Evolutionary conservation across 2,888 invertebrate genomes (phyloP), one percentile per base, ranked within the genome.

Genomic region (Ganaspis brasiliensis): DNA sequence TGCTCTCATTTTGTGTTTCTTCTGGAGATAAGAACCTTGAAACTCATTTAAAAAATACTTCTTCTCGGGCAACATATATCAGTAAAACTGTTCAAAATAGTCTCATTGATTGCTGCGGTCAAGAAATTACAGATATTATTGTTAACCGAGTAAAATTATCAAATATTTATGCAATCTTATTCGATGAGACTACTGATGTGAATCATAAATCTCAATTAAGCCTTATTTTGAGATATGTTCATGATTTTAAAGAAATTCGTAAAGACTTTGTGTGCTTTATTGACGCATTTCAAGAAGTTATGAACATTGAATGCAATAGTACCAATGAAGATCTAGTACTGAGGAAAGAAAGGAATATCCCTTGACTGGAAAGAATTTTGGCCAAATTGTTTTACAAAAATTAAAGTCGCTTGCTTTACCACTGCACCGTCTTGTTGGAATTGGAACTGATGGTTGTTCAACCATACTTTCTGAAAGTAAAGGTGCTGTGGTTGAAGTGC

Each of bases 21-120:
- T 71, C 71, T 21, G 74, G 71, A 10, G 77, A 79, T 55, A 56
- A 70, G 70, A 9, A 35, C 9, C 70, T 79, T 10, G 59, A 74
- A 40, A 16, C 14, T 14, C 75, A 77, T 61, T 57, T 81, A 10
- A 59, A 81, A 74, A 75, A 37, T 24, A 10, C 76, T 14, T 74
- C 67, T 19, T 12, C 73, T n/a, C 55, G 74, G 35, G 80, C 80
- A n/a, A 80, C 80, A 24, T 77, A 70, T 70, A 74, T 73, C 5
- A 76, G 73, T 26, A 76, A 76, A 52, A 76, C 52, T 24, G 37
- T 31, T 31, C 79, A 80, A 72, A 80, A 81, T 49, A 45, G 79
- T 9, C 35, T 80, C 1, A 80, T 81, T 14, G 37, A 80, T 35
- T 74, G 63, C 31, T 75, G 77, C 59, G 79, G 81, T 8, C 10